Percentiles rank a stretch among this genome's conserved stretches.
These are phyloP conservation scores for Nannospalax galili DNA, from an alignment of 2,113 vertebrate species.

Conservation along the genomic window DNA sequence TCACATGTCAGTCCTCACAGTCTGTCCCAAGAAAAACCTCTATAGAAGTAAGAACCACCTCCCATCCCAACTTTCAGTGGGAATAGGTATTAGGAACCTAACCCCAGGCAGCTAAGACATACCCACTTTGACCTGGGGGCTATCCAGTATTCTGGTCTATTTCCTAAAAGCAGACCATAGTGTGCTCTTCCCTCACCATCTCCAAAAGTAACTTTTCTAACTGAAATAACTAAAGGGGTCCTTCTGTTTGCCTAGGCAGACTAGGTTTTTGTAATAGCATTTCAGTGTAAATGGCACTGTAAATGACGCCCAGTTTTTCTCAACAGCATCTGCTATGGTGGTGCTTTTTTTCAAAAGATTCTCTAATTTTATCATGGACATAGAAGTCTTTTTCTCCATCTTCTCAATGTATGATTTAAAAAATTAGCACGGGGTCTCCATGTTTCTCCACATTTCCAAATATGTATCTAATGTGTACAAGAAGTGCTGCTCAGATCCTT, in stretches of 20 bases:
- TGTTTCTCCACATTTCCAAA: background rate
- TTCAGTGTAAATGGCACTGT: background rate
- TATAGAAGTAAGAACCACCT: background rate
- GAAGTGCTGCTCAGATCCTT: background rate
- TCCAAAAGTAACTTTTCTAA: conserved; percentile 38
- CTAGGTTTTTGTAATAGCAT: background rate
- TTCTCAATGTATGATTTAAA: background rate
- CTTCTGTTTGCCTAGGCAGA: background rate
- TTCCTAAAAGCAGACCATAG: background rate
- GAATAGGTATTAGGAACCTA: background rate
- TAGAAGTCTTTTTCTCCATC: conserved; percentile 43
- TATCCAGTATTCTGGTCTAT: background rate
- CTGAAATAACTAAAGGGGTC: background rate
- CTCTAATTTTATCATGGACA: conserved; percentile 26
- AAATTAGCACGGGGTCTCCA: background rate
- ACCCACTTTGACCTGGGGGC: background rate
- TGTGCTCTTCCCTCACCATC: background rate
- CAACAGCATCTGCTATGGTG: background rate
- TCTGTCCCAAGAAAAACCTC: background rate
- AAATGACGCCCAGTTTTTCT: background rate
- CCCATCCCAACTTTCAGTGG: background rate
- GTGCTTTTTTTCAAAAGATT: conserved; percentile 10
- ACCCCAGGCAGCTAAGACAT: background rate
- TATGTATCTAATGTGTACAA: background rate
- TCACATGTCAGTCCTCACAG: background rate